phyloP scores from a whole-genome alignment of 2,113 vertebrate species.

The Carassius carassius region DNA sequence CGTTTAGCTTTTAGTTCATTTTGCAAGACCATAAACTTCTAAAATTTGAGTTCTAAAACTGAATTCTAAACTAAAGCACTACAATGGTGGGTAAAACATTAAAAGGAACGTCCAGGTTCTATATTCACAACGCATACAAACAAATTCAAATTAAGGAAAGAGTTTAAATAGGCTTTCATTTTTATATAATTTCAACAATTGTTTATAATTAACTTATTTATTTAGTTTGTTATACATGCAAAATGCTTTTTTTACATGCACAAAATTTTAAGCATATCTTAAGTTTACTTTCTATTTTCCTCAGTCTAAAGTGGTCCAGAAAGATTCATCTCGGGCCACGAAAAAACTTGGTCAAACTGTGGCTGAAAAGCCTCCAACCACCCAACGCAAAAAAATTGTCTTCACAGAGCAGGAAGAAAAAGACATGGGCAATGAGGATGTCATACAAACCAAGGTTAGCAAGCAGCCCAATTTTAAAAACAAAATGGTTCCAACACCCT shows the following conservation, averaged over 20 bases:
- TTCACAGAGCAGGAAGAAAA: conserved; percentile 50
- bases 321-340: conserved; percentile 46
- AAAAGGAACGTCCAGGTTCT: neutral
- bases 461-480: neutral
- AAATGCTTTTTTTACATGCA: neutral
- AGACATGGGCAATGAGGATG: conserved; percentile 46
- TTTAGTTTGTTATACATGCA: neutral
- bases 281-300: neutral
- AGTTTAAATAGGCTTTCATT: neutral
- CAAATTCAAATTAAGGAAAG: neutral
- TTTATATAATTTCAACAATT: neutral
- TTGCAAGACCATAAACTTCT: neutral
- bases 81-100: neutral
- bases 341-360: conserved; percentile 1
- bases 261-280: neutral
- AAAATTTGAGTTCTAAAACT: neutral
- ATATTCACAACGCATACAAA: neutral
- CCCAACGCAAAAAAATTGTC: conserved; percentile 53
- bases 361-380: conserved; percentile 44
- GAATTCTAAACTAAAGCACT: neutral
- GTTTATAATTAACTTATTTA: neutral
- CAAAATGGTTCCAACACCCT: neutral
- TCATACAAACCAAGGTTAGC: conserved; percentile 63
- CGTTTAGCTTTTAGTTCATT: too few species aligned
- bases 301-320: conserved; percentile 64